Conservation (phyloP, 2,888 invertebrate genomes). For the Agonopterix subpropinquella region DNA sequence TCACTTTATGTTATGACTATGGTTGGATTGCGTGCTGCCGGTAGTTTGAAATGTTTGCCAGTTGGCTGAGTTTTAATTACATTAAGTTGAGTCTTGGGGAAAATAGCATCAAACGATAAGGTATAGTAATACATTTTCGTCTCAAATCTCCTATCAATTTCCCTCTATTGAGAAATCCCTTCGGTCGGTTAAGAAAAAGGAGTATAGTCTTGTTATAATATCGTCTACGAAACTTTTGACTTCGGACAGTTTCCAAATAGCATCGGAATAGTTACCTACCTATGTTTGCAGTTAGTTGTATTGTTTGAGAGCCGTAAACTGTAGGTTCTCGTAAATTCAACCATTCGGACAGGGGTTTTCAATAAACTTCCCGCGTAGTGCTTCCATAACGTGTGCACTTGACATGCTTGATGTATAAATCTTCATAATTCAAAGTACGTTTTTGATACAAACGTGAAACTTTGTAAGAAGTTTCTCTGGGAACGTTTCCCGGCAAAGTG, state of each 20-base stretch:
- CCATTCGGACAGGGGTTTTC: conserved; percentile 32
- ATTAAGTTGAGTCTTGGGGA: too few species aligned
- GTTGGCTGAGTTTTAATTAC: too few species aligned
- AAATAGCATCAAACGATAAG: conserved; percentile 6
- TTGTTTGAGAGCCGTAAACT: conserved; percentile 8
- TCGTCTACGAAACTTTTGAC: too few species aligned
- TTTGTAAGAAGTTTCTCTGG: background rate
- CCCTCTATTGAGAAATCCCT: too few species aligned
- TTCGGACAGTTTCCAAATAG: background rate
- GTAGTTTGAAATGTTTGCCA: too few species aligned
- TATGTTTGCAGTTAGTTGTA: background rate
- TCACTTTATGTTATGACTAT: too few species aligned
- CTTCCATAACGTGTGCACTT: conserved; percentile 8
- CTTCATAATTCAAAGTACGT: conserved; percentile 1
- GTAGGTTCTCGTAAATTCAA: conserved; percentile 26
- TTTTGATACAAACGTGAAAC: conserved; percentile 1
- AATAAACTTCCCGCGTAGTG: conserved; percentile 25
- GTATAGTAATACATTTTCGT: conserved; percentile 4
- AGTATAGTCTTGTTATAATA: too few species aligned
- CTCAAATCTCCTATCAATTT: too few species aligned
- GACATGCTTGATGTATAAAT: conserved; percentile 17
- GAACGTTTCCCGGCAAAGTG: too few species aligned
- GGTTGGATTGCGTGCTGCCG: too few species aligned
- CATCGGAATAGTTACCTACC: background rate
- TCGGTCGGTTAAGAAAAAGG: too few species aligned